These are phyloP conservation scores for Acronicta aceris DNA, from an alignment of 2,888 invertebrate genomes.

Conservation along the genomic window DNA sequence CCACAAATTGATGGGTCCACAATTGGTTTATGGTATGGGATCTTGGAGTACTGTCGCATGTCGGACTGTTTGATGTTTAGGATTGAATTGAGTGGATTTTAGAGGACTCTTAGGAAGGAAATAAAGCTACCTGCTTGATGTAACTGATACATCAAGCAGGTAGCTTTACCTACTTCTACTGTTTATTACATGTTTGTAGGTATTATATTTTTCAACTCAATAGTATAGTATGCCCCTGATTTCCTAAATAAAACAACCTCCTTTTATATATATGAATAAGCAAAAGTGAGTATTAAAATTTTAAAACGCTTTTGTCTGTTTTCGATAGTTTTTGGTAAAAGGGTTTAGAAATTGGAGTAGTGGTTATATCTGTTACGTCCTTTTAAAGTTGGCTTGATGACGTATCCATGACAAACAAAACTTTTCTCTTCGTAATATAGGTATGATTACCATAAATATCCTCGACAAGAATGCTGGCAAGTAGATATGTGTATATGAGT, in stretches of 20 bases:
- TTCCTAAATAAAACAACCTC: too few relatives aligned
- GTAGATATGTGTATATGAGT: slow-evolving; percentile 18
- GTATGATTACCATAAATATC: slow-evolving; percentile 41
- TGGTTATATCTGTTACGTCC: too few relatives aligned
- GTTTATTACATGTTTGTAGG: too few relatives aligned
- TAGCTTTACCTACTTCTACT: too few relatives aligned
- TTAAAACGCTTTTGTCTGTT: too few relatives aligned
- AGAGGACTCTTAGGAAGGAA: background rate
- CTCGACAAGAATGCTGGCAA: slow-evolving; percentile 16
- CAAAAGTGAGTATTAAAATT: too few relatives aligned
- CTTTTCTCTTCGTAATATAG: slow-evolving; percentile 35
- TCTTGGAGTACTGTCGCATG: slow-evolving; percentile 30
- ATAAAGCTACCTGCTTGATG: slow-evolving; percentile 15
- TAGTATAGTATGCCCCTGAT: too few relatives aligned
- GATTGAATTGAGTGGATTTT: slow-evolving; percentile 16
- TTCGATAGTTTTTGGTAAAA: too few relatives aligned
- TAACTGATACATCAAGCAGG: too few relatives aligned
- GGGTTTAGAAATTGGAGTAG: too few relatives aligned
- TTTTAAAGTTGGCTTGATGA: background rate
- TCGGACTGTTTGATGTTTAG: slow-evolving; percentile 50
- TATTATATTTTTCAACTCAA: background rate
- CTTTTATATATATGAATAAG: too few relatives aligned
- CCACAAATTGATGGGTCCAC: slow-evolving; percentile 67
- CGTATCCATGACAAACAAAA: slow-evolving; percentile 25
- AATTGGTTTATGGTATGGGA: slow-evolving; percentile 66